Base-by-base conservation (phyloP, 2,888 invertebrate genomes). In the Chrysomela aeneicollis region DNA sequence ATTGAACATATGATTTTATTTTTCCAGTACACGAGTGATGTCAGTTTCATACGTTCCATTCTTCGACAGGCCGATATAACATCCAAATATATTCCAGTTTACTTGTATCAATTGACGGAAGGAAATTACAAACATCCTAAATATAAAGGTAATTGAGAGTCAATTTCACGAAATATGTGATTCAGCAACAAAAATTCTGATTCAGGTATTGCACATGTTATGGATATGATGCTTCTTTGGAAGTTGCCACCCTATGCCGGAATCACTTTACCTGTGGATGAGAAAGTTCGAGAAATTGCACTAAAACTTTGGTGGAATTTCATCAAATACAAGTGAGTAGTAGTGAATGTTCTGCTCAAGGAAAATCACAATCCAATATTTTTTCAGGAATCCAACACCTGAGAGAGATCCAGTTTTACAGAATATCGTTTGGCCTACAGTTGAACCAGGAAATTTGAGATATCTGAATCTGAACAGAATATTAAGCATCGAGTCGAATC, bases 351-450 rank as follows among this genome's bases (percentile, higher is more conserved):
- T n/a, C n/a, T 26, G 6, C 32, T 30, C 15, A 4, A n/a, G n/a
- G n/a, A n/a, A n/a, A n/a, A n/a, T n/a, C 12, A 10, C 21, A 37
- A 1, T 17, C 9, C 18, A 17, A 21, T 62, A 1, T 26, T 35
- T 12, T 35, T 35, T 35, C 18, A 61, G 64, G 42, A 61, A 61
- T 32, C 64, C 64, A 1, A 64, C 64, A 42, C 64, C 64, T 2
- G 17, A 50, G 12, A 15, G 55, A 37, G 61, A 64, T 19, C 12
- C 6, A 5, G 17, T 57, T 32, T 9, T 64, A 6, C 32, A 58
- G 15, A 53, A 49, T 21, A 17, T 61, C 5, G 61, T 19, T 10
- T 64, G 64, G 64, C 57, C 61, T 1, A 61, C 17, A 3, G 18
- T 53, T 15, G 18, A 53, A 10, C 18, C 59, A 12, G 18, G 19